Evolutionary conservation across 2,797 vertebrate genomes (phyloP).

Genomic region (Odontamblyopus rebecca): DNA sequence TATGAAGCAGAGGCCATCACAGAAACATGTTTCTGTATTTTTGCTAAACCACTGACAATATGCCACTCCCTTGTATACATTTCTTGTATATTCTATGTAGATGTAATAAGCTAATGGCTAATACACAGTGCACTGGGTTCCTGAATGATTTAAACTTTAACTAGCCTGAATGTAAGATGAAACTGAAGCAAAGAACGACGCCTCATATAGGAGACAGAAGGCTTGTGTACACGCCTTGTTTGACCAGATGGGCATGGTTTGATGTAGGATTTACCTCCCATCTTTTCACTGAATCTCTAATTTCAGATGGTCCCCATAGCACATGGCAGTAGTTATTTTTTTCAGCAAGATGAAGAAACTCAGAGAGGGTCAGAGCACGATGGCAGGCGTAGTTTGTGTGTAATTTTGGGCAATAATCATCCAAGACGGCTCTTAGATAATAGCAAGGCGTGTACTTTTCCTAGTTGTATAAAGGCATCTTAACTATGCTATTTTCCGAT

Average conservation of each 20-base stretch:
- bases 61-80: too few species aligned
- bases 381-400: conserved; percentile 48
- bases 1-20: too few species aligned
- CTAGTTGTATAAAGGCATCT: conserved; percentile 54
- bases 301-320: conserved; percentile 30
- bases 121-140: not conserved
- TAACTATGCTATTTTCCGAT: not conserved
- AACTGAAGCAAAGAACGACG: conserved; percentile 10
- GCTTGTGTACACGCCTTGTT: conserved; percentile 1
- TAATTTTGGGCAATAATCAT: conserved; percentile 61
- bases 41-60: too few species aligned
- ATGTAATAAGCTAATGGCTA: conserved; percentile 1
- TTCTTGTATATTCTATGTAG: too few species aligned
- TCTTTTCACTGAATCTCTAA: conserved; percentile 31
- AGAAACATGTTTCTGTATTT: too few species aligned
- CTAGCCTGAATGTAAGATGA: conserved; percentile 24
- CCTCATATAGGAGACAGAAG: conserved; percentile 2
- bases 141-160: conserved; percentile 7
- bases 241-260: conserved; percentile 11
- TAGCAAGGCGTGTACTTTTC: conserved; percentile 40
- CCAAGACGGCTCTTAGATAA: conserved; percentile 45
- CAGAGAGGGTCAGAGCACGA: conserved; percentile 48
- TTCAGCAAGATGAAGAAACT: conserved; percentile 44
- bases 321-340: conserved; percentile 50
- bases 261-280: conserved; percentile 11